Evolutionary conservation across 2,113 vertebrate genomes (phyloP).

Genomic region (Crotalus horridus): DNA sequence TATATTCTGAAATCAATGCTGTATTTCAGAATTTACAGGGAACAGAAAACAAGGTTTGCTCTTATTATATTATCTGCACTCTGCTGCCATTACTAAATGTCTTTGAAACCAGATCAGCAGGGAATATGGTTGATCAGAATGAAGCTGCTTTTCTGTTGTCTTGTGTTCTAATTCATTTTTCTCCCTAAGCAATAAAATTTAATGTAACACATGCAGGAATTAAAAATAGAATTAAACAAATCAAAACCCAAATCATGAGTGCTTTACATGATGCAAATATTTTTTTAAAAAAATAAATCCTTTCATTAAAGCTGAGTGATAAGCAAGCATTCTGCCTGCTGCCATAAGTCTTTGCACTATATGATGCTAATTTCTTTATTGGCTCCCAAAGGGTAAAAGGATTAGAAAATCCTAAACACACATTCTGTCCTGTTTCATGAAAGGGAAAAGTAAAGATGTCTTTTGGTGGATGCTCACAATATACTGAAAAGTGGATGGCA

Average conservation of each 20-base stretch:
- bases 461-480: slow-evolving; percentile 50
- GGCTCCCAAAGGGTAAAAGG: slow-evolving; percentile 38
- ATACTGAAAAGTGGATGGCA: slow-evolving; percentile 44
- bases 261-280: neutral
- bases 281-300: neutral
- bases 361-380: slow-evolving; percentile 41
- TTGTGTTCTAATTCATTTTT: slow-evolving; percentile 13
- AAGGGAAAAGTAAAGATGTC: slow-evolving; percentile 56
- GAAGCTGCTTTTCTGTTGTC: neutral
- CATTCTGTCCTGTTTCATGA: slow-evolving; percentile 43
- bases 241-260: neutral
- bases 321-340: slow-evolving; percentile 9
- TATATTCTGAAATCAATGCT: slow-evolving; percentile 26
- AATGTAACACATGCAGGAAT: slow-evolving; percentile 4
- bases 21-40: neutral
- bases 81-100: neutral
- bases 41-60: slow-evolving; percentile 8
- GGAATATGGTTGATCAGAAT: slow-evolving; percentile 1
- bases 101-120: neutral
- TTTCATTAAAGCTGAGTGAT: slow-evolving; percentile 27
- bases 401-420: slow-evolving; percentile 39
- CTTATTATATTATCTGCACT: neutral
- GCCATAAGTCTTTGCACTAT: neutral
- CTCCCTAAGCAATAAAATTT: neutral
- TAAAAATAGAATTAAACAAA: neutral